Evolutionary conservation across 2,797 vertebrate genomes (phyloP).

Genomic region (Chloroceryle inda): DNA sequence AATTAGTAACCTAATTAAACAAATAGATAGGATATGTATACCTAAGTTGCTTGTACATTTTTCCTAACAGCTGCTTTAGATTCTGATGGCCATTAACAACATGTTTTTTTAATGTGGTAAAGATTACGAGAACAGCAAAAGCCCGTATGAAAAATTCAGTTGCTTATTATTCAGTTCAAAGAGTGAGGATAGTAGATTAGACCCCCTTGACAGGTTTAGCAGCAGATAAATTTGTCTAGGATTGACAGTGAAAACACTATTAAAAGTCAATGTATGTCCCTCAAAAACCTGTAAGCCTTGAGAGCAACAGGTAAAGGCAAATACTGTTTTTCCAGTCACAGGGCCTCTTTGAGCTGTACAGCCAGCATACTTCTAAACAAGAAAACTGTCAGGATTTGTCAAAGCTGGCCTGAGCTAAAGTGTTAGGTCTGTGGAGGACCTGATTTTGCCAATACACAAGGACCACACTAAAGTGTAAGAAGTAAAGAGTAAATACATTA

Average conservation of each 20-base stretch:
- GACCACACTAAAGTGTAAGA: neutral
- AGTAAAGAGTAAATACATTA: neutral
- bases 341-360: neutral
- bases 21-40: neutral
- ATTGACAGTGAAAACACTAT: neutral
- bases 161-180: neutral
- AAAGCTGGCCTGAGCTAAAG: neutral
- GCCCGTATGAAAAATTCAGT: neutral
- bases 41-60: neutral
- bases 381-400: neutral
- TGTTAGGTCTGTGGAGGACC: neutral
- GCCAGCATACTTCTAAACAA: neutral
- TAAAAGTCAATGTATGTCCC: neutral
- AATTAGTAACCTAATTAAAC: neutral
- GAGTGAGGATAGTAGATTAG: neutral
- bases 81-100: neutral
- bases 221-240: neutral
- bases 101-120: neutral
- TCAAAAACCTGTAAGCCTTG: neutral
- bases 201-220: neutral
- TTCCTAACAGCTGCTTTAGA: neutral
- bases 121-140: neutral
- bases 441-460: neutral
- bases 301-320: neutral
- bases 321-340: neutral